Evolutionary conservation across 2,113 vertebrate genomes (phyloP).

Genomic region (Antennarius striatus): DNA sequence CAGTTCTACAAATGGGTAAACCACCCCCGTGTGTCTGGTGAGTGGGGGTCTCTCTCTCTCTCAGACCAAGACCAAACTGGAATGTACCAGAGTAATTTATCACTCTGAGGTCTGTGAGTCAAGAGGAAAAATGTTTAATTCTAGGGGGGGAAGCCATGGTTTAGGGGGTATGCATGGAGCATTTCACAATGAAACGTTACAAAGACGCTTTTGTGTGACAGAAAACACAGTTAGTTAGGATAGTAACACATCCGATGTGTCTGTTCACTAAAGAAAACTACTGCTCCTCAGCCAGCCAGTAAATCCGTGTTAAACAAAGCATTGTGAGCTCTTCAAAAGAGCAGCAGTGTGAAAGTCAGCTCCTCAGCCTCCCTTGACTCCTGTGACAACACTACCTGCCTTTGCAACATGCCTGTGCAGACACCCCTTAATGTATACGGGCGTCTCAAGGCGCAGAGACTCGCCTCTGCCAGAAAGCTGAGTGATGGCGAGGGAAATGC

Average conservation of each 20-base stretch:
- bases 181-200: conserved; percentile 27
- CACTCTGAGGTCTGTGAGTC: conserved; percentile 61
- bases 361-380: conserved; percentile 57
- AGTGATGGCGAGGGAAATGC: conserved; percentile 56
- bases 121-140: conserved; percentile 46
- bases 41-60: conserved; percentile 53
- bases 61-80: conserved; percentile 42
- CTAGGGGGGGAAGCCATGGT: conserved; percentile 8
- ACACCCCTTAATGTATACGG: conserved; percentile 51
- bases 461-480: conserved; percentile 33
- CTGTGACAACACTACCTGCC: conserved; percentile 35
- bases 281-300: not conserved
- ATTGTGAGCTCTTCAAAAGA: not conserved
- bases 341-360: not conserved
- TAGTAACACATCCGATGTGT: too few relatives aligned
- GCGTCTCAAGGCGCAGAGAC: conserved; percentile 34
- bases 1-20: conserved; percentile 67
- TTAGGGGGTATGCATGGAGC: conserved; percentile 22
- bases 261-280: too few relatives aligned
- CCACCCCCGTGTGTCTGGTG: conserved; percentile 44
- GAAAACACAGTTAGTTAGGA: not conserved
- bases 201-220: not conserved
- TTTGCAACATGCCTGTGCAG: conserved; percentile 54
- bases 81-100: conserved; percentile 61
- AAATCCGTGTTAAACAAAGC: not conserved